Conservation (phyloP, 2,113 vertebrate genomes). For the Cynocephalus volans region DNA sequence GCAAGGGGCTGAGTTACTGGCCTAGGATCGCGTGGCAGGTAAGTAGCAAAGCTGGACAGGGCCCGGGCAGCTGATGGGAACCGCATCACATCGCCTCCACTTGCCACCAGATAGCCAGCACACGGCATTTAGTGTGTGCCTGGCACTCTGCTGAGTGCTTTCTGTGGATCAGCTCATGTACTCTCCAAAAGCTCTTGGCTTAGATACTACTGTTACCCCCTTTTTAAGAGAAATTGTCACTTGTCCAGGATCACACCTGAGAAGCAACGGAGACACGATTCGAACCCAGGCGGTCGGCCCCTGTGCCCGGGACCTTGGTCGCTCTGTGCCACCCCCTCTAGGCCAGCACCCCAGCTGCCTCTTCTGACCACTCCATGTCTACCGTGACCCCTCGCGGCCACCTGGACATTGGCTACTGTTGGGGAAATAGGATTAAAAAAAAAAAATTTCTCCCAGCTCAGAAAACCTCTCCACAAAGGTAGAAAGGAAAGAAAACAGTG, state of each 20-base stretch:
- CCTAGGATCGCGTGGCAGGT: not conserved
- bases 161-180: not conserved
- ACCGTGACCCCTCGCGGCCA: too few relatives aligned
- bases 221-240: not conserved
- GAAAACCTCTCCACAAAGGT: not conserved
- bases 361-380: rapidly evolving
- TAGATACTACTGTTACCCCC: too few relatives aligned
- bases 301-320: not conserved
- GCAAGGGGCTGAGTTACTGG: not conserved
- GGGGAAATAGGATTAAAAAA: not conserved
- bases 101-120: too few relatives aligned
- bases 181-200: not conserved
- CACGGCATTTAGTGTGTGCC: not conserved
- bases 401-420: not conserved
- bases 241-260: not conserved
- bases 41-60: not conserved
- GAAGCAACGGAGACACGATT: not conserved
- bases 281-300: not conserved
- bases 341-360: rapidly evolving
- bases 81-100: not conserved
- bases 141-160: not conserved
- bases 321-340: not conserved
- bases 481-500: too few relatives aligned
- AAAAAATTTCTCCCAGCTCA: not conserved
- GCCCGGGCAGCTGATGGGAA: not conserved